These are phyloP conservation scores for Sebastiscus albofasciatus DNA, from an alignment of 2,797 vertebrate genomes.

Conservation along the genomic window DNA sequence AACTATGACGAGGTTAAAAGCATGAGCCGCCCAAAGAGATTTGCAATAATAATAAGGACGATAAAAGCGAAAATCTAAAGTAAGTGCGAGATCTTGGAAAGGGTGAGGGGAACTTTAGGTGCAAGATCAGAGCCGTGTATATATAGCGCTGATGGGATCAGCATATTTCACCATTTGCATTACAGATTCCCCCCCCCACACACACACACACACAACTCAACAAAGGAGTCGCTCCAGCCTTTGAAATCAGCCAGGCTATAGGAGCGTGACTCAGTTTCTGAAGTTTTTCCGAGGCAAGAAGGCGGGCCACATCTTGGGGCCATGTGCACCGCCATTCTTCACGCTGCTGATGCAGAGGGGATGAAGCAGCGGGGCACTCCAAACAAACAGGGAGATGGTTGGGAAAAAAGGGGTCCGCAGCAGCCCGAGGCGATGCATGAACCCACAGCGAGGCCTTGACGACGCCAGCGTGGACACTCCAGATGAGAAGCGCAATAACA, in stretches of 20 bases:
- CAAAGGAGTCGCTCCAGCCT: slow-evolving; percentile 53
- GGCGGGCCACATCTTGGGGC: slow-evolving; percentile 74
- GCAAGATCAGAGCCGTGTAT: slow-evolving; percentile 38
- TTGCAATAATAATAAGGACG: slow-evolving; percentile 6
- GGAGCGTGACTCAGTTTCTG: slow-evolving; percentile 57
- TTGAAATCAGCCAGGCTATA: slow-evolving; percentile 60
- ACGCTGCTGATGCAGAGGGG: slow-evolving; percentile 29
- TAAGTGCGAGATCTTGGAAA: neutral
- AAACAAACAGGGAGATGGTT: slow-evolving; percentile 59
- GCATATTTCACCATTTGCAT: slow-evolving; percentile 57
- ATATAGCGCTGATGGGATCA: slow-evolving; percentile 15
- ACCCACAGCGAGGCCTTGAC: slow-evolving; percentile 34
- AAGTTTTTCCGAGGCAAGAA: slow-evolving; percentile 57
- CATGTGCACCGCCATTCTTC: slow-evolving; percentile 66
- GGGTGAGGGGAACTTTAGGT: slow-evolving; percentile 1
- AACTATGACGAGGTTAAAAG: slow-evolving; percentile 65
- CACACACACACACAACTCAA: slow-evolving; percentile 25
- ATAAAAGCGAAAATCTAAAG: slow-evolving; percentile 29
- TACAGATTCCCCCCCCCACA: slow-evolving; percentile 29
- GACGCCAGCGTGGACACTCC: slow-evolving; percentile 44
- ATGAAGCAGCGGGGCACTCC: slow-evolving; percentile 43
- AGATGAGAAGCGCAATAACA: slow-evolving; percentile 21
- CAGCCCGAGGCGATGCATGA: slow-evolving; percentile 56
- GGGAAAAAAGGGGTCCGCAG: slow-evolving; percentile 22
- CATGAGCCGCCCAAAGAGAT: slow-evolving; percentile 29